phyloP scores from a whole-genome alignment of 2,888 invertebrate genomes.

The Torymus aiolomorphi region DNA sequence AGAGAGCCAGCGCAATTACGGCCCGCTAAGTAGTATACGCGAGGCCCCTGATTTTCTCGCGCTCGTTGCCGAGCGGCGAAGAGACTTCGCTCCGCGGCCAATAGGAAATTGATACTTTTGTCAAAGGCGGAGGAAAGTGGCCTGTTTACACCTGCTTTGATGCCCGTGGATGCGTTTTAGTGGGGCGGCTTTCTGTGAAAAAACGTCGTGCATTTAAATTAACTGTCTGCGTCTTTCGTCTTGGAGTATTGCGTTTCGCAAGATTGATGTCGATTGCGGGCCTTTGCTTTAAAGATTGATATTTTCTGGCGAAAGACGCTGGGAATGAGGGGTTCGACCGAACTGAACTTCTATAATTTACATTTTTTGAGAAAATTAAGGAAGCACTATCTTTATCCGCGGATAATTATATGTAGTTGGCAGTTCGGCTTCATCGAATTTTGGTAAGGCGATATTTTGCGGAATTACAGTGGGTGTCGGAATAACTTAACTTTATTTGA shows the following conservation, averaged over 20 bases:
- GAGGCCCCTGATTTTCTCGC: background rate
- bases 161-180: background rate
- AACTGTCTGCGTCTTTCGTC: too few species aligned
- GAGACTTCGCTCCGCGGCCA: background rate
- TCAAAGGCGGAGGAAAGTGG: background rate
- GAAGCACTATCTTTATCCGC: constrained; percentile 16
- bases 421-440: background rate
- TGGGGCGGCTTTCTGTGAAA: background rate
- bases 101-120: background rate
- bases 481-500: constrained; percentile 28
- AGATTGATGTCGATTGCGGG: too few species aligned
- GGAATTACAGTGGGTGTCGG: constrained; percentile 5
- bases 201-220: too few species aligned
- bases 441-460: constrained; percentile 3
- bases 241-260: too few species aligned
- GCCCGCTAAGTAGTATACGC: constrained; percentile 25
- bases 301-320: background rate
- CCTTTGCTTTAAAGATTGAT: background rate
- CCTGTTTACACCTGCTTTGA: background rate
- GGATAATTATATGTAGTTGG: background rate
- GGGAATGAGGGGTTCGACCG: too few species aligned
- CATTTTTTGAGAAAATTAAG: background rate
- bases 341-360: background rate
- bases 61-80: too few species aligned
- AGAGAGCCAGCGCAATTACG: constrained; percentile 37